These are phyloP conservation scores for Stylophora pistillata DNA, from an alignment of 64 coral and sea anemone genomes.

Conservation along the genomic window DNA sequence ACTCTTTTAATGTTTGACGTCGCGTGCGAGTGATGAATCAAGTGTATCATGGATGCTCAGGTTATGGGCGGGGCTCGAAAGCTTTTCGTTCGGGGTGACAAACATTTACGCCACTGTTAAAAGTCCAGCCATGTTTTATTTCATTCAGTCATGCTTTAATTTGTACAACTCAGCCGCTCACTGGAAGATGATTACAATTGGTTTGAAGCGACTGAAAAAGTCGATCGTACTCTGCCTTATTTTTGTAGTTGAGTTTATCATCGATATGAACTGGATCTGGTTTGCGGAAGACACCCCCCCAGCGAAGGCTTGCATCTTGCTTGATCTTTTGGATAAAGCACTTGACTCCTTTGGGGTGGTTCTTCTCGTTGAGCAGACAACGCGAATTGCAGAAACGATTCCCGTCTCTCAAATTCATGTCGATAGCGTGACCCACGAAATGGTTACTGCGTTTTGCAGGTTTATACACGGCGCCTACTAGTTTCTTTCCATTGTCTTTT, in stretches of 20 bases:
- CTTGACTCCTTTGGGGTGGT: neutral
- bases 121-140: too few species aligned
- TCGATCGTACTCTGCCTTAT: neutral
- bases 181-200: neutral
- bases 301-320: slow-evolving; percentile 18
- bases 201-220: neutral
- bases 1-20: too few species aligned
- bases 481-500: neutral
- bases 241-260: neutral
- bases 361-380: neutral
- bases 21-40: too few species aligned
- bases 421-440: slow-evolving; percentile 46
- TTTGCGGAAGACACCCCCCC: slow-evolving; percentile 43
- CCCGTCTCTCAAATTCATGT: slow-evolving; percentile 24
- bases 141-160: too few species aligned
- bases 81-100: too few species aligned
- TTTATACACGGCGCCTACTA: neutral
- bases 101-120: too few species aligned
- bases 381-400: neutral
- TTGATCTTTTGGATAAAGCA: slow-evolving; percentile 35
- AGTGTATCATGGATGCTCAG: too few species aligned
- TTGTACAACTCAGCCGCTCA: too few species aligned
- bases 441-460: slow-evolving; percentile 42
- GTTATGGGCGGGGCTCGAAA: too few species aligned
- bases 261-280: neutral